Evolutionary conservation across 1,140 invertebrate genomes (phyloP).

Genomic region (Probaryconus sp.): DNA sequence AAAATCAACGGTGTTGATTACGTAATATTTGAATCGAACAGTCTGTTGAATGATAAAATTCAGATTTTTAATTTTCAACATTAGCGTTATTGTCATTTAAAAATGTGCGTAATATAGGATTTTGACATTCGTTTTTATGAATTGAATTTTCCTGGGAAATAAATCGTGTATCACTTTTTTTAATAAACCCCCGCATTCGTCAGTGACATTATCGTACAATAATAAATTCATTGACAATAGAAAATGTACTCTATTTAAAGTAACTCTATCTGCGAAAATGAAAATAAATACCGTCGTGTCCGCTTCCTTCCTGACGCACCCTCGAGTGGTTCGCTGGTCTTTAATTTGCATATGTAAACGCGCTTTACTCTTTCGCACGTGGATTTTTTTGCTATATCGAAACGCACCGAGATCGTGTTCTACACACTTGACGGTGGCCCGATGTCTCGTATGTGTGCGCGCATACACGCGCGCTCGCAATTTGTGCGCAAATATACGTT

Average conservation of each 20-base stretch:
- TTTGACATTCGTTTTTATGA: no score
- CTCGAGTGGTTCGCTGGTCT: conserved; percentile 30
- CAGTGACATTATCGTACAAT: no score
- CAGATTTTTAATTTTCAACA: no score
- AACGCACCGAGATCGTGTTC: conserved; percentile 22
- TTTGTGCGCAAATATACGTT: conserved; percentile 47
- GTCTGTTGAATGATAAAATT: no score
- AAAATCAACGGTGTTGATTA: no score
- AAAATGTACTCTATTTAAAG: conserved; percentile 7
- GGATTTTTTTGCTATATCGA: conserved; percentile 28
- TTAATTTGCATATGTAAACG: conserved; percentile 58
- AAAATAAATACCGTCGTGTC: conserved; percentile 21
- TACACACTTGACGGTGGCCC: conserved; percentile 31
- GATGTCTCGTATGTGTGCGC: conserved; percentile 23
- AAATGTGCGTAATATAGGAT: no score
- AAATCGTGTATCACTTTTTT: no score
- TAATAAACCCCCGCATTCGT: no score
- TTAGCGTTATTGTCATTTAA: no score
- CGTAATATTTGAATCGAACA: no score
- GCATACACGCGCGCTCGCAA: conserved; percentile 39
- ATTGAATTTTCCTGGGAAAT: no score
- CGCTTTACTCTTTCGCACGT: conserved; percentile 41
- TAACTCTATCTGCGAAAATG: conserved; percentile 12
- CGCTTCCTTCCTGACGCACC: conserved; percentile 35
- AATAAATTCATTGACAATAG: conserved; percentile 3